These are phyloP conservation scores for Syngnathus rostellatus DNA, from an alignment of 2,797 vertebrate species.

Conservation along the genomic window DNA sequence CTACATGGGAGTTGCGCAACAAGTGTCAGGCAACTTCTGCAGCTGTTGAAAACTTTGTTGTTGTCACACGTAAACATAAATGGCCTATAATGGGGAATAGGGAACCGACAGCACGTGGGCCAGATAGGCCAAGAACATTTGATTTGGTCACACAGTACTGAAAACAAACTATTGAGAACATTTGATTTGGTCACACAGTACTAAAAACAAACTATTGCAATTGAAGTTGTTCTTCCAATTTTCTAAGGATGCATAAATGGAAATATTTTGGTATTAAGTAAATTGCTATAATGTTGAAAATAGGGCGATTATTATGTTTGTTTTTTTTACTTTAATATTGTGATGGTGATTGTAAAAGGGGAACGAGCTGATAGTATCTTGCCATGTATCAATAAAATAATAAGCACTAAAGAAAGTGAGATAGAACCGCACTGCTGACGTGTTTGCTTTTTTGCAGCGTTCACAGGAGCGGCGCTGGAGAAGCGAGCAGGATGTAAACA, in stretches of 20 bases:
- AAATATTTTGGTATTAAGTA: too few species aligned
- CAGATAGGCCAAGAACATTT: not conserved
- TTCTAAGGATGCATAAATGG: too few species aligned
- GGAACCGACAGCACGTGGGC: not conserved
- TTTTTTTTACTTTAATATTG: too few species aligned
- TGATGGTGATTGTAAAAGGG: too few species aligned
- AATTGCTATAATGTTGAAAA: too few species aligned
- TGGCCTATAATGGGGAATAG: not conserved
- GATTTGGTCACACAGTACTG: not conserved
- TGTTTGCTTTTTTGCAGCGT: not conserved
- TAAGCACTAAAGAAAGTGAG: not conserved
- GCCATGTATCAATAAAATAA: too few species aligned
- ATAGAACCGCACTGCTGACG: not conserved
- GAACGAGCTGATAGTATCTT: too few species aligned
- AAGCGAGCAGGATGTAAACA: not conserved
- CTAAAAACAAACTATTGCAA: too few species aligned
- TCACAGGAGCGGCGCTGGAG: not conserved
- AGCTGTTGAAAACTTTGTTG: not conserved
- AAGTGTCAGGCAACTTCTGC: constrained; percentile 3
- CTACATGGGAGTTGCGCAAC: constrained; percentile 38
- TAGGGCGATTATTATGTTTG: too few species aligned
- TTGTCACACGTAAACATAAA: not conserved
- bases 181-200: not conserved
- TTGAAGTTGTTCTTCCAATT: too few species aligned
- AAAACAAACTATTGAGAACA: too few species aligned